phyloP scores from a whole-genome alignment of 2,113 vertebrate genomes.

The Loxodonta africana region DNA sequence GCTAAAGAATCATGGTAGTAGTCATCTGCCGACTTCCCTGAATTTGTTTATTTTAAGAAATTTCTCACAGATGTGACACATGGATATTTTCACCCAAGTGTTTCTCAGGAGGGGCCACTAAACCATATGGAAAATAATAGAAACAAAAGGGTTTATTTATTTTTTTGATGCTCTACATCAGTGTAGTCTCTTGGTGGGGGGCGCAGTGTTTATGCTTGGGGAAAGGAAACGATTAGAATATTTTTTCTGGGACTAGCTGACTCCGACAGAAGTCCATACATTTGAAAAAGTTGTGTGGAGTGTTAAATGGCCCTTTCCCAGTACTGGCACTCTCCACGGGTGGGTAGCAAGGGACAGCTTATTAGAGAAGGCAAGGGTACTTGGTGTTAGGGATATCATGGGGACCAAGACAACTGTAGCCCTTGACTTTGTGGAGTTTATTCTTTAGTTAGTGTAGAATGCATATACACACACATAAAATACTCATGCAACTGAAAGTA shows the following conservation, averaged over 20 bases:
- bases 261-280: not conserved
- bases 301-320: not conserved
- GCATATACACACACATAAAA: too few species aligned
- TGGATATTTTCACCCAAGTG: conserved; percentile 65
- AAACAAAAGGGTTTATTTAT: conserved; percentile 41
- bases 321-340: not conserved
- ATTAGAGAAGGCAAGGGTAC: not conserved
- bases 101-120: conserved; percentile 64
- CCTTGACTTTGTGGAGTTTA: not conserved
- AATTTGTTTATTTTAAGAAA: conserved; percentile 78
- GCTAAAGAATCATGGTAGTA: conserved; percentile 45
- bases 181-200: not conserved
- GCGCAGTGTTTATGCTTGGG: conserved; percentile 40
- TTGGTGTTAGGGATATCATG: not conserved
- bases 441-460: not conserved
- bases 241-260: conserved; percentile 41
- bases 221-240: conserved; percentile 63
- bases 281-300: not conserved
- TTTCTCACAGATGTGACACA: conserved; percentile 76
- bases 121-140: conserved; percentile 70
- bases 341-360: not conserved
- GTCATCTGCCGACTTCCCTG: conserved; percentile 59
- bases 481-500: not conserved
- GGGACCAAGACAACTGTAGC: not conserved
- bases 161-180: conserved; percentile 55